Evolutionary conservation across 1,140 invertebrate genomes (phyloP).

Genomic region (Temnothorax curvispinosus): DNA sequence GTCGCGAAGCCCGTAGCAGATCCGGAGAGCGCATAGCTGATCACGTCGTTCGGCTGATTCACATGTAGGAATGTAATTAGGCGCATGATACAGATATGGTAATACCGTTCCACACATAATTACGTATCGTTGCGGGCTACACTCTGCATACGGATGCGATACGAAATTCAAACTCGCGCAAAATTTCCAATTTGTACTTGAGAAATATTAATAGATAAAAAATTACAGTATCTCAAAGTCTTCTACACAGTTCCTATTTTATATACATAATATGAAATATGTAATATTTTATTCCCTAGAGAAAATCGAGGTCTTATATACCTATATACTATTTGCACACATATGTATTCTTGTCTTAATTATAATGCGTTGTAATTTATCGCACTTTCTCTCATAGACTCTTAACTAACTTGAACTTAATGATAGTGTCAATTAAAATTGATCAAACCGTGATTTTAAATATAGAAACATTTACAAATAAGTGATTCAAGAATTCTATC

Average conservation of each 20-base stretch:
- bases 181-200: not conserved
- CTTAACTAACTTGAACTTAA: not conserved
- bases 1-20: conserved; percentile 25
- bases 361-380: not conserved
- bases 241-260: not conserved
- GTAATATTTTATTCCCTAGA: not conserved
- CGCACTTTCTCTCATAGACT: not conserved
- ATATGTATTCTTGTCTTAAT: not conserved
- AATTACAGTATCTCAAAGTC: not conserved
- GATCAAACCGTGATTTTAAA: not conserved
- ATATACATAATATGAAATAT: not conserved
- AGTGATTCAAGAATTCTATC: not conserved
- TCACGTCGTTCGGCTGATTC: conserved; percentile 49
- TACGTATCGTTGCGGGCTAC: conserved; percentile 26
- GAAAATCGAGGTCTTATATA: not conserved
- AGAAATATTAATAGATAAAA: not conserved
- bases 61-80: conserved; percentile 72
- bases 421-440: not conserved
- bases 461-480: not conserved
- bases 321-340: not conserved
- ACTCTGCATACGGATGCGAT: not conserved
- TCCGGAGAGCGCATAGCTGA: conserved; percentile 34
- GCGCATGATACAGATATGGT: conserved; percentile 70
- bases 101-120: conserved; percentile 48
- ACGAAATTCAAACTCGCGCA: conserved; percentile 15